phyloP scores from a whole-genome alignment of 2,797 vertebrate genomes.

The Eulemur rubriventer region DNA sequence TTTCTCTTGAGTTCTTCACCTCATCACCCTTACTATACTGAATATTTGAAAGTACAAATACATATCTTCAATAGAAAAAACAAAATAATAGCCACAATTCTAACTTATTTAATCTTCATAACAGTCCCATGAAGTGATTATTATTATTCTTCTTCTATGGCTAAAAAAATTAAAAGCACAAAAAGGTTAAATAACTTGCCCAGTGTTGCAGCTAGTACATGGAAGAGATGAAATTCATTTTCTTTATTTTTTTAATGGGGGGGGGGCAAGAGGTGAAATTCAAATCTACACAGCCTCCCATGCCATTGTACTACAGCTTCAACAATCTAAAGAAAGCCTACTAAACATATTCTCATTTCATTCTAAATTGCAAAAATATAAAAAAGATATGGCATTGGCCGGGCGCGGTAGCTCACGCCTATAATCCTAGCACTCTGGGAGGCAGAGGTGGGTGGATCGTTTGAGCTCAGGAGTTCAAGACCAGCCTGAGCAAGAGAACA shows the following conservation, averaged over 20 bases:
- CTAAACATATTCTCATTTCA: background rate
- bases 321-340: background rate
- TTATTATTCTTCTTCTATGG: background rate
- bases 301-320: background rate
- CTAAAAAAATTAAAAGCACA: background rate
- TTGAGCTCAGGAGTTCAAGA: too few species aligned
- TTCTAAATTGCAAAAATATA: background rate
- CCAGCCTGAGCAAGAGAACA: too few species aligned
- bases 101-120: background rate
- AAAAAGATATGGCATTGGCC: background rate
- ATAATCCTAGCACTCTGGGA: too few species aligned
- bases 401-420: too few species aligned
- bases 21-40: background rate
- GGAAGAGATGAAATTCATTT: background rate
- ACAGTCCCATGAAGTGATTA: fast-evolving
- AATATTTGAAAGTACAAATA: background rate
- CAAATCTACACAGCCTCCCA: fast-evolving
- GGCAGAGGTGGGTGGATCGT: too few species aligned
- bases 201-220: fast-evolving
- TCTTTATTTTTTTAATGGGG: too few species aligned
- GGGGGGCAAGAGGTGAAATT: background rate
- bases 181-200: background rate
- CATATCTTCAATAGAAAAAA: background rate
- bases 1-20: fast-evolving
- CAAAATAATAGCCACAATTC: background rate